Base-by-base conservation (phyloP, 2,113 vertebrate genomes). In the Catharus minimus region DNA sequence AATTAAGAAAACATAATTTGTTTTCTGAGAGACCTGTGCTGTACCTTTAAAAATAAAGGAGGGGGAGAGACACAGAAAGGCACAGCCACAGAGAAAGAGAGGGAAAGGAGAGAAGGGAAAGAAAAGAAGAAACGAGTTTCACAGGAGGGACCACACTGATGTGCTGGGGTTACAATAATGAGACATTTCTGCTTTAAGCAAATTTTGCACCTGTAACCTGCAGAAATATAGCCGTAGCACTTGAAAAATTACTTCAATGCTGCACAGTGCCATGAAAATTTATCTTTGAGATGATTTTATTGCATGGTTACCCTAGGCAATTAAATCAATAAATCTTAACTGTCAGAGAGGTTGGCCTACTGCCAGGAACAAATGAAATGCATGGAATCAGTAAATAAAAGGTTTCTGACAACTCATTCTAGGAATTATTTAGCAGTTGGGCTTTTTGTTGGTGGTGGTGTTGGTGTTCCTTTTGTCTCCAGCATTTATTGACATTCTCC, bases 271-370 rank as follows among this genome's bases (percentile, higher is more conserved):
- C 98, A 98, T 97, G 97, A 98, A 98, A 98, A 98, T 99, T 98
- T 98, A 98, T 99, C 98, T 98, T 98, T 97, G 97, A 98, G 97
- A 98, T 98, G 98, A 98, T 98, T 98, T 98, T 98, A 98, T 98
- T 98, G 98, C 98, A 98, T 98, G 98, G 98, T 98, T 98, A 99
- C 98, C 98, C 98, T 97, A 98, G 98, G 98, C 98, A 98, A 98
- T 99, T 98, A 99, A 98, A 98, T 98, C 98, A 98, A 99, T 98
- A 99, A 98, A 98, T 99, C 98, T 98, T 98, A 98, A 97, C 97
- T 98, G 98, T 98, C 98, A 98, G 97, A 89, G 94, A 96, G 93
- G 95, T 95, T 98, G 98, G 98, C 97, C 87, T 2, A 3, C 32
- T 96, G 98, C 98, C 98, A 98, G 95, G 94, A 97, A 98, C 97